Evolutionary conservation across 2,113 vertebrate genomes (phyloP).

Genomic region (Lipophrys pholis): DNA sequence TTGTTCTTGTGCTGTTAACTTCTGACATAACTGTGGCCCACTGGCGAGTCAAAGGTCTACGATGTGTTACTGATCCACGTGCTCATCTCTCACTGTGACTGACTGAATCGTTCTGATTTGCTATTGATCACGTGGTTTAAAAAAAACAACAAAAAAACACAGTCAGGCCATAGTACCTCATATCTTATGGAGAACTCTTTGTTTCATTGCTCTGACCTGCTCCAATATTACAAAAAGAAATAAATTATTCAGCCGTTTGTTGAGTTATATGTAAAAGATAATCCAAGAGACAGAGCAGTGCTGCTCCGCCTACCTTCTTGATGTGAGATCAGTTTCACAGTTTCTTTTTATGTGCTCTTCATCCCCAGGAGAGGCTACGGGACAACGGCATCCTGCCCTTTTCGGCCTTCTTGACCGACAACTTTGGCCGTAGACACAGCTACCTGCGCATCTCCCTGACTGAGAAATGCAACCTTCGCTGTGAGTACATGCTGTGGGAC

Average conservation of each 20-base stretch:
- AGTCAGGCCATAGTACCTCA: background rate
- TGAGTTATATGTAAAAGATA: background rate
- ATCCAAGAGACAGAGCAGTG: background rate
- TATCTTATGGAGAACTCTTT: too few species aligned
- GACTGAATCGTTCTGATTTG: background rate
- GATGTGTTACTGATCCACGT: background rate
- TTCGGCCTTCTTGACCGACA: conserved; percentile 91
- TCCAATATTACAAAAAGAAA: too few species aligned
- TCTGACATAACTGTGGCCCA: conserved; percentile 1
- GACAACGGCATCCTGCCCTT: conserved; percentile 84
- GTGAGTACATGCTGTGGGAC: conserved; percentile 82
- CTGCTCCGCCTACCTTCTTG: background rate
- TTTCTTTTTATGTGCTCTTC: background rate
- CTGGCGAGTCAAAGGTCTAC: conserved; percentile 28
- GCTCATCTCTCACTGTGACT: background rate
- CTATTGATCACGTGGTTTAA: background rate
- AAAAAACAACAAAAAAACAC: too few species aligned
- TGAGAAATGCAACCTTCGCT: conserved; percentile 97
- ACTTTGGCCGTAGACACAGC: conserved; percentile 91
- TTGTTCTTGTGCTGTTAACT: background rate
- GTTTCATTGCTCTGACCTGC: too few species aligned
- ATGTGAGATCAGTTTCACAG: background rate
- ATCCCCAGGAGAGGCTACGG: conserved; percentile 77
- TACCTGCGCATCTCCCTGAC: conserved; percentile 97
- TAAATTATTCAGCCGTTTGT: too few species aligned